Conservation (phyloP, 2,797 vertebrate genomes). For the Darevskia mixta region DNA sequence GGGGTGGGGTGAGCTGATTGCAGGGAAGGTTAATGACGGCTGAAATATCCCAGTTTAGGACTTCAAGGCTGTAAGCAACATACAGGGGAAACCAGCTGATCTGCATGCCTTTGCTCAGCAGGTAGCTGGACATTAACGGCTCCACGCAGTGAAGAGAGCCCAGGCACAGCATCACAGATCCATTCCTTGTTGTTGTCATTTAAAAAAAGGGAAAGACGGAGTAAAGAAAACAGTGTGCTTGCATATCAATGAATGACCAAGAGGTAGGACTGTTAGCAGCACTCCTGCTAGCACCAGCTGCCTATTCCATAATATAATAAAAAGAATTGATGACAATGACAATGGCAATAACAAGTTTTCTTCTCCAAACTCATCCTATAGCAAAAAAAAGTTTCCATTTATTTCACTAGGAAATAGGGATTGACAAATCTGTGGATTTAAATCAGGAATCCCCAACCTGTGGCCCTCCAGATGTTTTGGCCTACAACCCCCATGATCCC, state of each 20-base stretch:
- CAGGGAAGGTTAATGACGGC: conserved; percentile 23
- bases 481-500: too few species aligned
- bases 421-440: too few species aligned
- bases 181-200: not conserved
- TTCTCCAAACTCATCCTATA: not conserved
- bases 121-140: not conserved
- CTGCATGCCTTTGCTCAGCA: not conserved
- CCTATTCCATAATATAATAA: not conserved
- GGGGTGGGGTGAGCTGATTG: too few species aligned
- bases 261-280: not conserved
- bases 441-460: too few species aligned
- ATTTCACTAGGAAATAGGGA: not conserved
- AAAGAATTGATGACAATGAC: not conserved
- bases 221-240: not conserved
- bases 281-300: not conserved
- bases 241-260: not conserved
- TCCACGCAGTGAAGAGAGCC: not conserved
- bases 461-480: too few species aligned
- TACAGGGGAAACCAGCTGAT: not conserved
- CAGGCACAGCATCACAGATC: not conserved
- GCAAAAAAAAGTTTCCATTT: not conserved
- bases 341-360: not conserved
- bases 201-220: not conserved
- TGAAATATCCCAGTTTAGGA: conserved; percentile 1
- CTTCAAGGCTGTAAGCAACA: not conserved